Evolutionary conservation across 2,797 vertebrate species (phyloP).

Genomic region (Lacerta bilineata): DNA sequence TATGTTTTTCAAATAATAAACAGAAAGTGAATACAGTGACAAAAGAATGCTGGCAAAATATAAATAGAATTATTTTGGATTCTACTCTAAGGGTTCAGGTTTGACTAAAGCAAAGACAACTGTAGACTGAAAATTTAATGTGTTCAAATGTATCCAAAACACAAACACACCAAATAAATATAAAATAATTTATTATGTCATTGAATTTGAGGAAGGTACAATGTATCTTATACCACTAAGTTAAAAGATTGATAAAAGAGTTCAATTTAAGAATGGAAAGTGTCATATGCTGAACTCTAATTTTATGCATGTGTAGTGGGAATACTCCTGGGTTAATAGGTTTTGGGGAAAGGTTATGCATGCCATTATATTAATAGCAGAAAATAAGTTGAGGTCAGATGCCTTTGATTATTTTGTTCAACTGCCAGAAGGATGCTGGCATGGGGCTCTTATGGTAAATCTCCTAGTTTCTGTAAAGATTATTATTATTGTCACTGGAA

Average conservation of each 20-base stretch:
- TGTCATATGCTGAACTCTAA: neutral
- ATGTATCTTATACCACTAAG: neutral
- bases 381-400: neutral
- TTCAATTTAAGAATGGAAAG: neutral
- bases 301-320: neutral
- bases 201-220: neutral
- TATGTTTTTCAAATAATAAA: too few species aligned
- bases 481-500: neutral
- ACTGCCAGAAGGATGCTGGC: neutral
- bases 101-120: neutral
- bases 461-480: neutral
- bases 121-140: neutral
- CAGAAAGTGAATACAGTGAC: neutral
- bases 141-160: neutral
- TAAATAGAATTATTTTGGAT: neutral
- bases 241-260: neutral
- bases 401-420: neutral
- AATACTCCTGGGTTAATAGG: neutral
- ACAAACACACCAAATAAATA: neutral
- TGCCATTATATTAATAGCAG: conserved; percentile 7
- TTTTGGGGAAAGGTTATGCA: neutral
- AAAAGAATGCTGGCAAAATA: neutral
- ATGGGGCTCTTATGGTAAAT: neutral
- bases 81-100: neutral
- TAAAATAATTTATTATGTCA: neutral